A percentile compares a stretch with the other conserved stretches of the same genome.
Conservation (phyloP, 2,797 vertebrate genomes). For the Nyctibius grandis region DNA sequence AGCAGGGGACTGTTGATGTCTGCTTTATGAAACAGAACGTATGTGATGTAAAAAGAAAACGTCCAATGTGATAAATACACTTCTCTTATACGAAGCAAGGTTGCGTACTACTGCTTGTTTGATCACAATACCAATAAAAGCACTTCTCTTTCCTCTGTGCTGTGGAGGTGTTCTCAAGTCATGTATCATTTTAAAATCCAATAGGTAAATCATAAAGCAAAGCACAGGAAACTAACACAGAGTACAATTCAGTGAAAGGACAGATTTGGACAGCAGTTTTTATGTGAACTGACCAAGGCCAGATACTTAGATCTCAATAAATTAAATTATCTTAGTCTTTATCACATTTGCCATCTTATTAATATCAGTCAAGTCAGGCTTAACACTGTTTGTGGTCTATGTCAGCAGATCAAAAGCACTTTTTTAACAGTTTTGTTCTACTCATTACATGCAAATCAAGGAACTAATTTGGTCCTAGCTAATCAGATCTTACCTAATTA, state of each 20-base stretch:
- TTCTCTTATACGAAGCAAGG: background rate
- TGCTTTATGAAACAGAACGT: background rate
- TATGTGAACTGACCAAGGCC: background rate
- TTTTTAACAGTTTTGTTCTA: background rate
- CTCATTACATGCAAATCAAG: background rate
- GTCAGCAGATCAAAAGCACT: background rate
- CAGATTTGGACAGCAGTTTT: background rate
- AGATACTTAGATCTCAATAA: background rate
- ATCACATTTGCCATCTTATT: background rate
- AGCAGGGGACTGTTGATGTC: background rate
- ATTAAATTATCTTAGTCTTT: background rate
- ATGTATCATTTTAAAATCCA: conserved; percentile 1
- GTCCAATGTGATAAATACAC: background rate
- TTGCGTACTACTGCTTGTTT: background rate
- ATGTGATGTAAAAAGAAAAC: background rate
- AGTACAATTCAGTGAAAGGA: background rate
- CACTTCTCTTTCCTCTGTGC: background rate
- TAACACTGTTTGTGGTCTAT: background rate
- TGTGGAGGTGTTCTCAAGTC: background rate
- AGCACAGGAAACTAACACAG: background rate
- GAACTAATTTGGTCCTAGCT: background rate
- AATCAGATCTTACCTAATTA: background rate
- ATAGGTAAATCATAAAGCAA: background rate
- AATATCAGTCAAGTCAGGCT: background rate
- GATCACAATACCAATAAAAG: background rate